Evolutionary conservation across 2,888 invertebrate species (phyloP), one percentile per base, ranked within the genome.

Genomic region (Dryococelus australis): DNA sequence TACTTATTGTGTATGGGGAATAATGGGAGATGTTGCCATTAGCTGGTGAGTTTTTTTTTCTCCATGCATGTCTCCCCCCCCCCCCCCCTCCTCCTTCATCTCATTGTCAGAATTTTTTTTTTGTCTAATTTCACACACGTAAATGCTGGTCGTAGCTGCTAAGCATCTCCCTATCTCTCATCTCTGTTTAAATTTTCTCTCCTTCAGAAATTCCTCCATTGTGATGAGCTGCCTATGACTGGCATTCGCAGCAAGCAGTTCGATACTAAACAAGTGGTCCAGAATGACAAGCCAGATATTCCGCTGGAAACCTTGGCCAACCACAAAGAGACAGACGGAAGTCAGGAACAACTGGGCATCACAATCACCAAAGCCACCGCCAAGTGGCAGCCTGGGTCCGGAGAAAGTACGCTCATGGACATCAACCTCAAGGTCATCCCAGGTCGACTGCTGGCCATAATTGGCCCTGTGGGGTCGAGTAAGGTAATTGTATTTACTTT

Each of bases 401-500:
- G 88, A 0, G 90, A 90, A 86, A 95, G 96, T 90, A 96, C 96
- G 0, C 93, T 97, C 24, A 94, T 94, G 0, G 94, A 96, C 89
- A 92, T 97, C 0, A 95, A 94, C 88, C 93, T 97, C 86, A 94
- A 94, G 0, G 94, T 95, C 27, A 94, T 94, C 89, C 94, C 95
- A 9, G 92, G 92, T 20, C 91, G 91, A 84, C 88, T 90, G 26
- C 51, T 90, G 13, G 88, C 88, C 16, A 83, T 88, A 20, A 87
- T 88, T n/a, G 88, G 88, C 26, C 88, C 88, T 20, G 88, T 88
- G 16, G 88, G 88, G 53, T 84, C 88, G 20, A 88, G 88, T 24
- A 88, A 88, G 87, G 88, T 88, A 35, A 86, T 10, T 24, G 2
- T n/a, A 20, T 47, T 47, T 47, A 47, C 10, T 47, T 47, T 47